Evolutionary conservation across 1,140 invertebrate genomes (phyloP).

Genomic region (Matsumurasca onukii): DNA sequence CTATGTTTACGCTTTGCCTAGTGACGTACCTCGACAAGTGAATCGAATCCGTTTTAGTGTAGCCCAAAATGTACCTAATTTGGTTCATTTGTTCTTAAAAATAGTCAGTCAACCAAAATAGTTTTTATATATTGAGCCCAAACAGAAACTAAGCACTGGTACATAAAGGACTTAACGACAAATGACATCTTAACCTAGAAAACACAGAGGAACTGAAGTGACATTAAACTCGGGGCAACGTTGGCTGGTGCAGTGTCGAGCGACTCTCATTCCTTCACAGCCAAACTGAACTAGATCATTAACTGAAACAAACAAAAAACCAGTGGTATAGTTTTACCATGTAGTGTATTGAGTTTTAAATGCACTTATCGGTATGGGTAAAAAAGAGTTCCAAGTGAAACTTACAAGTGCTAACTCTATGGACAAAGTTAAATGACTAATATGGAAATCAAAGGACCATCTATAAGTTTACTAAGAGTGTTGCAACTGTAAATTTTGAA

Average conservation of each 20-base stretch:
- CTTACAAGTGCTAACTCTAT: not conserved
- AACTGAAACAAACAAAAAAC: constrained; percentile 13
- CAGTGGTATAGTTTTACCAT: not conserved
- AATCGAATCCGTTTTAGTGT: no score
- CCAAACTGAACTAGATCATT: constrained; percentile 28
- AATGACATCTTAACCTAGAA: no score
- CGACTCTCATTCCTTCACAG: constrained; percentile 16
- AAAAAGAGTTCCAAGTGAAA: not conserved
- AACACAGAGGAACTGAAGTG: constrained; percentile 1
- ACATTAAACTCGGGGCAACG: not conserved
- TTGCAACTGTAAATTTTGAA: not conserved
- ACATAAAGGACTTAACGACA: no score
- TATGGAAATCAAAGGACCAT: not conserved
- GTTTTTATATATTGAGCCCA: no score
- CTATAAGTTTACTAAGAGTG: not conserved
- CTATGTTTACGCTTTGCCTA: no score
- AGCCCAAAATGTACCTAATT: no score
- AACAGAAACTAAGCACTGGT: no score
- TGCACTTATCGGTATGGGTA: not conserved
- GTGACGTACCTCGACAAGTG: no score
- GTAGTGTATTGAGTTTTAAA: not conserved
- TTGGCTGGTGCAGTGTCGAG: not conserved
- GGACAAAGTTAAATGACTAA: not conserved
- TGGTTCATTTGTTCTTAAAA: no score
- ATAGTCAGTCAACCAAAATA: no score